Conservation (phyloP, 2,888 invertebrate species). For the Stomorhina lunata region DNA sequence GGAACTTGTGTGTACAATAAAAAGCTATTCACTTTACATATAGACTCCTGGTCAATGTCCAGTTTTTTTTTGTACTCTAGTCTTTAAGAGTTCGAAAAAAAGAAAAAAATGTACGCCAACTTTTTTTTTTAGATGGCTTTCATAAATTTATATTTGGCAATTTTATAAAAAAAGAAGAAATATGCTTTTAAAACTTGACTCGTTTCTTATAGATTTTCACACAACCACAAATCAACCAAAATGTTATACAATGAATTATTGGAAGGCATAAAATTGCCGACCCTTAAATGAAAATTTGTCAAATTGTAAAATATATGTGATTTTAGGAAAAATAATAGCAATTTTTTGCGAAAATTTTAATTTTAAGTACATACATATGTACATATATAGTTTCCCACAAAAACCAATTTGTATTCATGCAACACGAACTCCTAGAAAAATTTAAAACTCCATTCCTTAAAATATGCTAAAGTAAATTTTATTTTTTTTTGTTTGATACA, state of each 20-base stretch:
- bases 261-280: conserved; percentile 6
- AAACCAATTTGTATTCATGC: not conserved
- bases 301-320: conserved; percentile 53
- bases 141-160: conserved; percentile 48
- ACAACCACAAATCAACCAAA: not conserved
- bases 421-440: not conserved
- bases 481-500: conserved; percentile 26
- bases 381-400: not conserved
- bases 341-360: not conserved
- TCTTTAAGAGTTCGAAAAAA: not conserved
- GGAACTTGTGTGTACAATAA: no score
- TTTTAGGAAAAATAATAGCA: conserved; percentile 18
- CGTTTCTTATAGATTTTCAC: not conserved
- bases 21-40: no score
- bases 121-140: conserved; percentile 30
- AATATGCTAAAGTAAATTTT: not conserved
- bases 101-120: conserved; percentile 5
- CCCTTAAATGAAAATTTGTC: conserved; percentile 57
- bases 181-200: conserved; percentile 24
- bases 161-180: conserved; percentile 22
- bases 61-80: not conserved
- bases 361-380: not conserved
- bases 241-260: conserved; percentile 32
- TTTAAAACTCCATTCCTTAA: not conserved
- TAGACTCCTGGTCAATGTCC: not conserved